A percentile compares a stretch with the other conserved stretches of the same genome.
These are phyloP conservation scores for Nothoprocta perdicaria DNA, from an alignment of 2,113 vertebrate genomes.

Conservation along the genomic window DNA sequence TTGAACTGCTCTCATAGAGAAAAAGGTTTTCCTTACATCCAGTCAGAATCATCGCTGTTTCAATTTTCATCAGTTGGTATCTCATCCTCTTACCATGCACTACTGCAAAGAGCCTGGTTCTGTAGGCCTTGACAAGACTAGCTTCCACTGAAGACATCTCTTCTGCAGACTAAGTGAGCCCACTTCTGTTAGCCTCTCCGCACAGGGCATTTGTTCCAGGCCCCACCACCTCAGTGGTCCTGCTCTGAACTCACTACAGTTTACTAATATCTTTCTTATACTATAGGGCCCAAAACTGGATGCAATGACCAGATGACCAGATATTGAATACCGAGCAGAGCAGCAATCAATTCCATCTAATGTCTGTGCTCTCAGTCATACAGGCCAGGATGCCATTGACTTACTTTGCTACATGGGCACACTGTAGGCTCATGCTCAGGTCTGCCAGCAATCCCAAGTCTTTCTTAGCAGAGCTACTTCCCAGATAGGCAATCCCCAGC, in stretches of 20 bases:
- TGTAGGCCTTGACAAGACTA: too few relatives aligned
- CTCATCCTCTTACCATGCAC: not conserved
- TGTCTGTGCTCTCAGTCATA: not conserved
- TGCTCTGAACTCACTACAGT: not conserved
- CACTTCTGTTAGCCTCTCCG: not conserved
- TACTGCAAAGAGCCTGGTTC: too few relatives aligned
- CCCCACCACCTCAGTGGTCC: not conserved
- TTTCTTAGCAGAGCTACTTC: not conserved
- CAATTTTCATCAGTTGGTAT: too few relatives aligned
- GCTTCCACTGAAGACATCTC: not conserved
- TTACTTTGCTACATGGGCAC: not conserved
- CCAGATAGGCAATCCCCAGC: not conserved
- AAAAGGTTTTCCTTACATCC: too few relatives aligned
- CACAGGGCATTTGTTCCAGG: not conserved
- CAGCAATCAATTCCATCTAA: not conserved
- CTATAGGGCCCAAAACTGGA: not conserved
- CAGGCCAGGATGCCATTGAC: fast-evolving
- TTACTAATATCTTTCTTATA: not conserved
- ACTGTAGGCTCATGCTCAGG: not conserved
- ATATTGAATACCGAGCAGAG: not conserved
- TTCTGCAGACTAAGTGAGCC: not conserved
- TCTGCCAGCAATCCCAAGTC: fast-evolving
- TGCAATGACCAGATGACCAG: too few relatives aligned
- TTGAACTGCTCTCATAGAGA: too few relatives aligned
- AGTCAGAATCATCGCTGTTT: too few relatives aligned